phyloP scores from a whole-genome alignment of 1,140 invertebrate species.

The Drosophila obscura region DNA sequence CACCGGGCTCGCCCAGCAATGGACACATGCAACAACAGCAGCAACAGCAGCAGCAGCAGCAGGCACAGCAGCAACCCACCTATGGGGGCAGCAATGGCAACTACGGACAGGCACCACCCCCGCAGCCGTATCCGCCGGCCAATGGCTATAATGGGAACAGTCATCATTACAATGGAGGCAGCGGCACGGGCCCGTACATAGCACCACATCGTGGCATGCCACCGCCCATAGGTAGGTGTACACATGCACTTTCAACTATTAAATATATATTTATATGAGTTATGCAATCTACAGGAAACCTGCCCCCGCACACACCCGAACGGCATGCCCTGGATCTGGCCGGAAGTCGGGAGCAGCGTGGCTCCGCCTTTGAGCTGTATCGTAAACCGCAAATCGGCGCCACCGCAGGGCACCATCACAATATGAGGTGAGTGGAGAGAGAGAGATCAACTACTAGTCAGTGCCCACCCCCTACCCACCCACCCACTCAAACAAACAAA shows the following conservation, averaged over 20 bases:
- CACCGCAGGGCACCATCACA: constrained; percentile 86
- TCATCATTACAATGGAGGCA: constrained; percentile 81
- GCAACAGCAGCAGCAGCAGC: constrained; percentile 50
- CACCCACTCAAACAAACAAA: neutral
- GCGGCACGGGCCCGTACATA: constrained; percentile 83
- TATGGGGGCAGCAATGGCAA: constrained; percentile 61
- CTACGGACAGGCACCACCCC: constrained; percentile 70
- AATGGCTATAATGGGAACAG: constrained; percentile 79
- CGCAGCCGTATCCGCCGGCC: constrained; percentile 54
- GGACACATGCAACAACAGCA: constrained; percentile 41
- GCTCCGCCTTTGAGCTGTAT: constrained; percentile 97
- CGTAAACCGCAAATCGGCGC: constrained; percentile 90
- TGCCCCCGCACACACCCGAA: constrained; percentile 78
- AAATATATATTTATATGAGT: neutral
- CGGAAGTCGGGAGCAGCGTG: constrained; percentile 94
- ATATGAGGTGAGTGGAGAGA: constrained; percentile 87
- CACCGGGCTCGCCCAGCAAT: constrained; percentile 69
- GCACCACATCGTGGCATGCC: constrained; percentile 85
- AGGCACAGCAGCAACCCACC: constrained; percentile 65
- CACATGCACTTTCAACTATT: neutral
- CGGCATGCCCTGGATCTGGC: constrained; percentile 88
- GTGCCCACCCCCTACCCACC: neutral
- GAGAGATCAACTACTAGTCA: neutral
- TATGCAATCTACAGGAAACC: constrained; percentile 52
- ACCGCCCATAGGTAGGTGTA: constrained; percentile 70